Conservation (phyloP, 30 jellyfish, hydroid and myxozoan genomes). For the Haliclystus octoradiatus region DNA sequence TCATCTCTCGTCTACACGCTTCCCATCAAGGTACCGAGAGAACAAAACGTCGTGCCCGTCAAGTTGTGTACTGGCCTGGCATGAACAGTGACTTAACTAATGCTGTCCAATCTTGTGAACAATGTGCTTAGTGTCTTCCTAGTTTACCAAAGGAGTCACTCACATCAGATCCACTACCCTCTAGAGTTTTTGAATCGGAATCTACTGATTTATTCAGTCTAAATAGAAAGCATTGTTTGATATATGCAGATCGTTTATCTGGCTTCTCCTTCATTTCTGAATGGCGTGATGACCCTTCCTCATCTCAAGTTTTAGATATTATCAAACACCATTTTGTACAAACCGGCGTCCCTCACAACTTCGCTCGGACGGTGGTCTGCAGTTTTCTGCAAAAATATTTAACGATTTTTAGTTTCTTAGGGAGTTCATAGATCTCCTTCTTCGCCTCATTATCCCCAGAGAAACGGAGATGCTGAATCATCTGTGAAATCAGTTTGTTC, state of each 20-base stretch:
- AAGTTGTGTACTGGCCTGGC: conserved; percentile 1
- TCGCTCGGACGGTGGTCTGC: background rate
- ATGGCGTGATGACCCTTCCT: conserved; percentile 1
- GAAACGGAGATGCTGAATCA: background rate
- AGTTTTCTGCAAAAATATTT: background rate
- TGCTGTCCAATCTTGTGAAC: background rate
- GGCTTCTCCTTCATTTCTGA: background rate
- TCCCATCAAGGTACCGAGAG: background rate
- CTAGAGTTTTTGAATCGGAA: background rate
- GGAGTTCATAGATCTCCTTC: background rate
- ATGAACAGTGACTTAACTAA: background rate
- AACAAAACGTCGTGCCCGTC: conserved; percentile 1
- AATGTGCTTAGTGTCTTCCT: background rate
- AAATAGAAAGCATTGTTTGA: too few relatives aligned
- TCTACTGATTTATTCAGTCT: too few relatives aligned
- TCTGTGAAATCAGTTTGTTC: background rate
- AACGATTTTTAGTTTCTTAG: background rate
- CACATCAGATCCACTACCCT: background rate
- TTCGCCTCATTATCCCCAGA: background rate
- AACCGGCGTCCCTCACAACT: background rate
- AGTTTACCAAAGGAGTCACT: background rate
- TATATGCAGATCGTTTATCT: too few relatives aligned
- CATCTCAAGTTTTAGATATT: background rate
- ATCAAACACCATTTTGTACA: background rate
- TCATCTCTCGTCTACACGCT: background rate